Evolutionary conservation across 2,113 vertebrate genomes (phyloP), one percentile per base, ranked within the genome.

Genomic region (Embiotoca jacksoni): DNA sequence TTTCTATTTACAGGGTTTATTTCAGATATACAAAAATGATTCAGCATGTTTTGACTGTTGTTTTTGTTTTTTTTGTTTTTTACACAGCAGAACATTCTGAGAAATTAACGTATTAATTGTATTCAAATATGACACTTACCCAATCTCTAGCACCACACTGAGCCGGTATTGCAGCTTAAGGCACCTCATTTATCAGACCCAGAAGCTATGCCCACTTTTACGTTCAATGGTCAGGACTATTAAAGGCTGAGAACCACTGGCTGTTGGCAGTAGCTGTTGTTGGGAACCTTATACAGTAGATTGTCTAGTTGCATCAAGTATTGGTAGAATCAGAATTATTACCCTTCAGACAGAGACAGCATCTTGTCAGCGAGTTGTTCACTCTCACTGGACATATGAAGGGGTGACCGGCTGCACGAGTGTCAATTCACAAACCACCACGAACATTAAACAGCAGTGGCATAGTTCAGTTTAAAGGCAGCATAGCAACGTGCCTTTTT

Each of bases 1-100:
- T 78, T 37, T 55, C 71, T 72, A 66, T 83, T 86, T 76, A 74
- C 78, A 61, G 59, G 47, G 50, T 67, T 72, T 30, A 36, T 58
- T n/a, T 60, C 60, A 78, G 16, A 41, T 3, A 9, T 56, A 9
- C 32, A 64, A 37, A 77, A 86, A 53, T 30, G 14, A 72, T 75
- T 30, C 58, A 50, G 39, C 31, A 31, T 55, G 52, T 13, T n/a
- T 65, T 16, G 23, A 23, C 23, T 23, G 23, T 23, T 23, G 23
- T 23, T 23, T 23, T 23, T 23, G 23, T 23, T 23, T 1, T 23
- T 23, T 23, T 23, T 23, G 23, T 4, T 50, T 16, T 50, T 3
- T 50, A 16, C 13, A 50, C 14, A 50, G 49, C 16, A 50, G 15
- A 16, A 13, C 41, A 44, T 44, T 44, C 41, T 13, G 41, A 44